phyloP scores from a whole-genome alignment of 2,797 vertebrate species.

The Intellagama lesueurii region DNA sequence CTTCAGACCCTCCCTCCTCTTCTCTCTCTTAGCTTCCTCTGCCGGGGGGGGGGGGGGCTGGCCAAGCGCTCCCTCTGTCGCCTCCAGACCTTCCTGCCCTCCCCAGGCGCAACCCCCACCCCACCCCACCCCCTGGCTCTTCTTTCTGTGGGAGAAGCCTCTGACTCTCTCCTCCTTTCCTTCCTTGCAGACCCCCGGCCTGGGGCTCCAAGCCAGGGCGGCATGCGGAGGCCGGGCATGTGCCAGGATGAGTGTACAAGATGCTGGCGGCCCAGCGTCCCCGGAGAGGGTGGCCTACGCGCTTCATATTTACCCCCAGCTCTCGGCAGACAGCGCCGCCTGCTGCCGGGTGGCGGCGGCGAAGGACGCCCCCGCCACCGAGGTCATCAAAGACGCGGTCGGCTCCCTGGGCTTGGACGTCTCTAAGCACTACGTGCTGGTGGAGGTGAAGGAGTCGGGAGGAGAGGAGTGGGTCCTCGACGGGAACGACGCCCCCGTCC shows the following conservation, averaged over 20 bases:
- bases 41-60: too few species aligned
- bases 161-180: constrained; percentile 5
- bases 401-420: constrained; percentile 84
- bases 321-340: constrained; percentile 82
- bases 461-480: constrained; percentile 98
- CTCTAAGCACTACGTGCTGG: constrained; percentile 87
- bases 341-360: constrained; percentile 88
- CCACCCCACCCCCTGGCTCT: too few species aligned
- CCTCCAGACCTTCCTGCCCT: not conserved
- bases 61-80: too few species aligned
- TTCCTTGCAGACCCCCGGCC: constrained; percentile 80
- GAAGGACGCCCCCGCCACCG: constrained; percentile 89
- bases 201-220: constrained; percentile 76
- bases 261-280: constrained; percentile 83
- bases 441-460: constrained; percentile 95
- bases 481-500: constrained; percentile 90
- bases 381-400: constrained; percentile 81
- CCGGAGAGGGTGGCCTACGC: constrained; percentile 85
- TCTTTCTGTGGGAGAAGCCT: not conserved
- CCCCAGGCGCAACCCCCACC: too few species aligned
- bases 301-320: constrained; percentile 93
- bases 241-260: constrained; percentile 95
- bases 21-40: too few species aligned
- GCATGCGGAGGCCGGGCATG: constrained; percentile 87
- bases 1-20: too few species aligned